Base-by-base conservation (phyloP, 2,113 vertebrate species). In the Anguilla japonica region DNA sequence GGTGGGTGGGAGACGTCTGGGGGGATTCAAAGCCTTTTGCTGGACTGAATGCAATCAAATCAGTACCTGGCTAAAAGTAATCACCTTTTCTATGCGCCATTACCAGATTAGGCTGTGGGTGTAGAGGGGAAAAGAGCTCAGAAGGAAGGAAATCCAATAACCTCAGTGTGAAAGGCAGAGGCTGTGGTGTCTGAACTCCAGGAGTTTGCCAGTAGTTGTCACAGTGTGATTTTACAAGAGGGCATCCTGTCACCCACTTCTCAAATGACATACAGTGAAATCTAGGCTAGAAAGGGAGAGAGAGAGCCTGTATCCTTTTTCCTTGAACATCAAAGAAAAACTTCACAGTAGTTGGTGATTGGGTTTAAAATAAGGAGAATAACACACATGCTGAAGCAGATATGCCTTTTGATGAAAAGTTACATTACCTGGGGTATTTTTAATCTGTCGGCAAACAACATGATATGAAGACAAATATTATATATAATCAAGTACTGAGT, bases 61-160 rank as follows among this genome's bases (percentile, higher is more conserved):
- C 91, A 91, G 43, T 82, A 92, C 84, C 87, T 84, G 86, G 89
- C 81, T 88, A 92, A 92, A 91, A 90, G 90, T 91, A 94, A 93
- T 93, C 91, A 91, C 90, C 88, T 92, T 89, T 89, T 91, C 88
- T 86, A 88, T 90, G 90, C 88, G 90, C 91, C 88, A 92, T 93
- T 93, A 93, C 92, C 90, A 94, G 90, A 94, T 94, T 93, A 94
- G 91, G 88, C 85, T 57, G 34, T 34, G 82, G 13, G 88, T 85
- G 90, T 92, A 90, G 53, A 82, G 22, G 79, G 90, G 89, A 92
- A 92, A 89, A 86, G 89, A 90, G 82, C 29, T 85, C 93, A 92
- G 92, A 91, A 91, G 87, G 78, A 57, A 88, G 88, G 91, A 93
- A 87, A 92, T 89, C 84, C 90, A 90, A 87, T 63, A 87, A 88